phyloP scores from a whole-genome alignment of 2,113 vertebrate species.

The Micronycteris hirsuta region DNA sequence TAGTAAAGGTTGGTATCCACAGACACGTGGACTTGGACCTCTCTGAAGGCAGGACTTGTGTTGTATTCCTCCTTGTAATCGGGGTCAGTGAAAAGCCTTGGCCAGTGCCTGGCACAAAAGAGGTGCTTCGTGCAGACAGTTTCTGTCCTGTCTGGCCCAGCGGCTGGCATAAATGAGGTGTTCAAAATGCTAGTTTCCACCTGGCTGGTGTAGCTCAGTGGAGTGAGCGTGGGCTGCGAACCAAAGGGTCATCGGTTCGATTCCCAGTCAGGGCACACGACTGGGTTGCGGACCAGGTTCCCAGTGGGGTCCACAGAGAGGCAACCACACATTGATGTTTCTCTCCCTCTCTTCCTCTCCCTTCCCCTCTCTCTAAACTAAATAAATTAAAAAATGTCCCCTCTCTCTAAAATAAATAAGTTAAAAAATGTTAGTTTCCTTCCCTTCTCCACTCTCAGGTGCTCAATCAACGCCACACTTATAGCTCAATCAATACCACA shows the following conservation, averaged over 20 bases:
- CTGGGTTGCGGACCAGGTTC: no score
- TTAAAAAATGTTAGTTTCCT: neutral
- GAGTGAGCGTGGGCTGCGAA: no score
- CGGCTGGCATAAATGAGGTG: neutral
- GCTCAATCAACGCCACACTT: neutral
- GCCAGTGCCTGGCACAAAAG: neutral
- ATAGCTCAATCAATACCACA: neutral
- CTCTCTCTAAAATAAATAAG: no score
- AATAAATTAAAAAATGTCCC: no score
- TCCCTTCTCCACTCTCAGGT: neutral
- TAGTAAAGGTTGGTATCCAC: neutral
- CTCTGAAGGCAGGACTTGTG: neutral
- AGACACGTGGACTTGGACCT: neutral
- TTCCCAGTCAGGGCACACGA: no score
- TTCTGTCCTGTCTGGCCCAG: neutral
- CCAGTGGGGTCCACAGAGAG: no score
- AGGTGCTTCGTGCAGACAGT: neutral
- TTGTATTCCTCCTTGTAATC: neutral
- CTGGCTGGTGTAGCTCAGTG: no score
- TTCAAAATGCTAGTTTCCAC: no score
- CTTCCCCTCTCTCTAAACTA: no score
- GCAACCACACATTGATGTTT: no score
- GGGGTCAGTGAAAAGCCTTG: neutral
- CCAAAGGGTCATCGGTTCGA: no score
- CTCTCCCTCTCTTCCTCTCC: no score